Evolutionary conservation across 2,888 invertebrate genomes (phyloP).

Genomic region (Drosophila recens): DNA sequence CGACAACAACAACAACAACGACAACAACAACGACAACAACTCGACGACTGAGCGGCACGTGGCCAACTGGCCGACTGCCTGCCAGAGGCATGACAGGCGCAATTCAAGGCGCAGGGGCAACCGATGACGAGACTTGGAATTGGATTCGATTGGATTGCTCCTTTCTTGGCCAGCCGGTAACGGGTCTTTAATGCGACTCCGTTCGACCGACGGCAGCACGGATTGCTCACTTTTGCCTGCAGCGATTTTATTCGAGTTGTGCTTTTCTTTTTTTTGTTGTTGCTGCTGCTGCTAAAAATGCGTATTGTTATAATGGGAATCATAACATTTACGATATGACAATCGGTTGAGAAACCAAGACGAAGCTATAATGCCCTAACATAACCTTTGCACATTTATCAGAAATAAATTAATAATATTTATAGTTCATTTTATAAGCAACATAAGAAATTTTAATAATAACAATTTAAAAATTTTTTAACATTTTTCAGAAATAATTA

Average conservation of each 20-base stretch:
- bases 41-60: conserved; percentile 61
- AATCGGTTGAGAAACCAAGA: not conserved
- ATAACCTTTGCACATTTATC: not conserved
- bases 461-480: too few relatives aligned
- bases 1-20: conserved; percentile 3
- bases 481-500: too few relatives aligned
- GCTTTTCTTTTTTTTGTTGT: conserved; percentile 30
- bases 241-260: conserved; percentile 51
- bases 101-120: conserved; percentile 13
- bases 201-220: conserved; percentile 12
- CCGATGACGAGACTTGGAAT: conserved; percentile 13
- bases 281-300: conserved; percentile 44
- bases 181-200: conserved; percentile 51
- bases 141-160: conserved; percentile 69
- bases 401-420: too few relatives aligned
- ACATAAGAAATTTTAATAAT: too few relatives aligned
- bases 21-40: conserved; percentile 8
- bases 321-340: not conserved
- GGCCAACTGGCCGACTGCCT: conserved; percentile 65
- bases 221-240: conserved; percentile 71
- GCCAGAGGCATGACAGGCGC: conserved; percentile 69
- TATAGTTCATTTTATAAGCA: too few relatives aligned
- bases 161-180: conserved; percentile 46
- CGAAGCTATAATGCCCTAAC: not conserved
- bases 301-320: conserved; percentile 62